These are phyloP conservation scores for Caenorhabditis sp. DNA, from an alignment of 2,888 invertebrate species.

Conservation along the genomic window DNA sequence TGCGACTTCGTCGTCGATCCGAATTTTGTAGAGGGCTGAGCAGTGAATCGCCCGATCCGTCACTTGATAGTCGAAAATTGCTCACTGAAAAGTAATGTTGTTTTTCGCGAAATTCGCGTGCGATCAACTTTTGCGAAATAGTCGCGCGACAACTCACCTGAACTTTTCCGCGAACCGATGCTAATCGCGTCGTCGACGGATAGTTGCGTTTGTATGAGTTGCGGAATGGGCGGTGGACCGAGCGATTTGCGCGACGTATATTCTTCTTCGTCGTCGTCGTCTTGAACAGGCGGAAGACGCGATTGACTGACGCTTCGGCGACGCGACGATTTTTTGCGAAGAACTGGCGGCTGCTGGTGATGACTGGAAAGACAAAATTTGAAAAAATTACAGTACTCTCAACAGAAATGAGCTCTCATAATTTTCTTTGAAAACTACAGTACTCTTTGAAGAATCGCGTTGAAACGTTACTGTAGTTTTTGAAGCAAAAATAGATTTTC, in stretches of 20 bases:
- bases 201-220: constrained; percentile 25
- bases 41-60: constrained; percentile 41
- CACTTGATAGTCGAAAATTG: constrained; percentile 45
- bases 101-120: too few species aligned
- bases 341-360: constrained; percentile 21
- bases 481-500: too few species aligned
- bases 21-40: constrained; percentile 24
- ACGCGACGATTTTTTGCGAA: constrained; percentile 30
- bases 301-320: constrained; percentile 34
- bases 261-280: neutral
- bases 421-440: too few species aligned
- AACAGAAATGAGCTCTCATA: too few species aligned
- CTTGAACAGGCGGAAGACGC: neutral
- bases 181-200: constrained; percentile 31
- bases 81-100: constrained; percentile 12
- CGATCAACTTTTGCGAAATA: too few species aligned
- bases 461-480: too few species aligned
- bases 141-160: too few species aligned
- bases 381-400: too few species aligned
- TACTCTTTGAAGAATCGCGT: too few species aligned
- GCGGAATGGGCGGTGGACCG: constrained; percentile 27
- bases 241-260: constrained; percentile 1
- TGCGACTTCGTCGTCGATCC: constrained; percentile 51
- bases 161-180: constrained; percentile 35
- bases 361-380: neutral